A percentile compares a stretch with the other conserved stretches of the same genome.
phyloP scores from a whole-genome alignment of 2,888 invertebrate genomes.

The Xanthia togata region DNA sequence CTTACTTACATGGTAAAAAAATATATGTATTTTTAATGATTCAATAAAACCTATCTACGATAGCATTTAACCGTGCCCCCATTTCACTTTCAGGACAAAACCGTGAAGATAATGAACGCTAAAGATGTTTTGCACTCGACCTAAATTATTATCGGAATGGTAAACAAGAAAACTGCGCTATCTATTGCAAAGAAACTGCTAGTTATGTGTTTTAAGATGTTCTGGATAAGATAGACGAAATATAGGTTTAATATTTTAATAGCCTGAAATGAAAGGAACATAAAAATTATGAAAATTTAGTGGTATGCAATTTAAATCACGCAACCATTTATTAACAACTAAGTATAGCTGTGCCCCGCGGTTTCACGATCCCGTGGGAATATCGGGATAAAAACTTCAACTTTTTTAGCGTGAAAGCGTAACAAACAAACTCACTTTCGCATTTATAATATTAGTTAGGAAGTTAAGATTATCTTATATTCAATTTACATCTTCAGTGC shows the following conservation, averaged over 20 bases:
- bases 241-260: slow-evolving; percentile 22
- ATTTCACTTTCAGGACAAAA: slow-evolving; percentile 48
- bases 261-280: slow-evolving; percentile 18
- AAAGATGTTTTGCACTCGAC: slow-evolving; percentile 32
- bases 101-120: slow-evolving; percentile 35
- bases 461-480: not conserved
- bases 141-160: slow-evolving; percentile 42
- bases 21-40: not conserved
- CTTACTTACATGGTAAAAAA: not conserved
- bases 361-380: no score
- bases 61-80: slow-evolving; percentile 24
- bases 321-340: not conserved
- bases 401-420: no score
- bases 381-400: no score
- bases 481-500: not conserved
- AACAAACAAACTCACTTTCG: no score
- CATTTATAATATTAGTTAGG: no score
- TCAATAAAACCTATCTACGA: not conserved
- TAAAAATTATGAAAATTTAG: slow-evolving; percentile 4
- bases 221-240: slow-evolving; percentile 26
- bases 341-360: no score
- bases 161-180: slow-evolving; percentile 27
- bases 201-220: slow-evolving; percentile 4
- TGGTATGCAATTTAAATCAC: slow-evolving; percentile 15
- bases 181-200: slow-evolving; percentile 6